Percentiles rank a stretch among this genome's conserved stretches.
Evolutionary conservation across 2,888 invertebrate genomes (phyloP).

Genomic region (Drosophila cyrtoloma): DNA sequence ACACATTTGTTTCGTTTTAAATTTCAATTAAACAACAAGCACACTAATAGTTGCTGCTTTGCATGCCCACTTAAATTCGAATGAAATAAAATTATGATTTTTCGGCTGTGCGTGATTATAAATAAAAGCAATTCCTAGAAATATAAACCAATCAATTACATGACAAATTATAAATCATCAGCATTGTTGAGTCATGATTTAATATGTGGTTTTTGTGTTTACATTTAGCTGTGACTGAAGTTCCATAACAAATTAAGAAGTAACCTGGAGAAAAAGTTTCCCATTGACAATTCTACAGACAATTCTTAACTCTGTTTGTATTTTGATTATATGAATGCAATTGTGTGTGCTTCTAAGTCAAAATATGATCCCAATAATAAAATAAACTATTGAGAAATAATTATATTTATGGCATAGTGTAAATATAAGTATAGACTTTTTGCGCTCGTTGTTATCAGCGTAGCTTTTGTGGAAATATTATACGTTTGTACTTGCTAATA

Average conservation of each 20-base stretch:
- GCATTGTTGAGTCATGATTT: slow-evolving; percentile 10
- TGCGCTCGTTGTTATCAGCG: slow-evolving; percentile 48
- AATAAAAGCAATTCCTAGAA: slow-evolving; percentile 8
- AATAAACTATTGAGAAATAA: slow-evolving; percentile 40
- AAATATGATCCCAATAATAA: slow-evolving; percentile 32
- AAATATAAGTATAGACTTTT: slow-evolving; percentile 34
- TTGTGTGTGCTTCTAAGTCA: slow-evolving; percentile 22
- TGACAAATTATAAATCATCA: slow-evolving; percentile 21
- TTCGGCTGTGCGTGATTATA: slow-evolving; percentile 11
- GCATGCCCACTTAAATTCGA: slow-evolving; percentile 1
- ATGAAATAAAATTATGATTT: slow-evolving; percentile 17
- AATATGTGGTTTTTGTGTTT: slow-evolving; percentile 24
- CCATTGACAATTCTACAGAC: neutral
- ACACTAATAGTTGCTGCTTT: slow-evolving; percentile 19
- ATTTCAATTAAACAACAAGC: slow-evolving; percentile 9
- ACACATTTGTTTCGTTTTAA: slow-evolving; percentile 43
- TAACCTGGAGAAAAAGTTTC: neutral
- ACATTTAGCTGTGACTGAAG: neutral
- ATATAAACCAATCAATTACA: slow-evolving; percentile 3
- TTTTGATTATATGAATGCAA: slow-evolving; percentile 3
- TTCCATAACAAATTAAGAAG: neutral
- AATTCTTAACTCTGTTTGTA: neutral
- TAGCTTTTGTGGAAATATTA: slow-evolving; percentile 56
- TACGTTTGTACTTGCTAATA: slow-evolving; percentile 11
- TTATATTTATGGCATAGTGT: slow-evolving; percentile 54